Conservation (phyloP, 2,797 vertebrate genomes). For the Dicrostonyx torquatus region DNA sequence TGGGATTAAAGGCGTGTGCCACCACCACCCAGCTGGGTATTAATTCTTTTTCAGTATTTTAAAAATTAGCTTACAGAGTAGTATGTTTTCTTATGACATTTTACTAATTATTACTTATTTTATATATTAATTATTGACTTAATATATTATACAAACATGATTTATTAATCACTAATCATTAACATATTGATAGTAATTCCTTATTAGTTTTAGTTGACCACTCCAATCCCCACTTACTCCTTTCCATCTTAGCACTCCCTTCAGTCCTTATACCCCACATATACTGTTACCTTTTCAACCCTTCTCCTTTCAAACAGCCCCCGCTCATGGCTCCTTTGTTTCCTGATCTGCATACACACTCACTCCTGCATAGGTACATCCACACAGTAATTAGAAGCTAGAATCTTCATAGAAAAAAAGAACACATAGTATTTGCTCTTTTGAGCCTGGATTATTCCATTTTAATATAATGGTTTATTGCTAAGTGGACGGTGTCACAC, state of each 20-base stretch:
- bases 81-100: neutral
- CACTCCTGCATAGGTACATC: neutral
- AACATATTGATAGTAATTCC: neutral
- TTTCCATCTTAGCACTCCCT: neutral
- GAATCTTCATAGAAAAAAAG: neutral
- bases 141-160: neutral
- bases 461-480: neutral
- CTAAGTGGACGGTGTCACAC: neutral
- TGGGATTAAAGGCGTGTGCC: no score
- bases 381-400: neutral
- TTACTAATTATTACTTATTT: neutral
- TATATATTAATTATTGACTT: neutral
- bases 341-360: neutral
- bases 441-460: neutral
- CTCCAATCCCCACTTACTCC: neutral
- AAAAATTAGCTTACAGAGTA: neutral
- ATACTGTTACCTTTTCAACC: neutral
- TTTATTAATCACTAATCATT: neutral
- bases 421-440: neutral
- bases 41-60: neutral
- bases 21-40: no score
- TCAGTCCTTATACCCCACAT: neutral
- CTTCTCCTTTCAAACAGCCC: no score
- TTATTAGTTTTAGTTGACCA: neutral
- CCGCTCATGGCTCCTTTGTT: neutral